Conservation (phyloP, 2,888 invertebrate genomes). For the Volucella inanis region DNA sequence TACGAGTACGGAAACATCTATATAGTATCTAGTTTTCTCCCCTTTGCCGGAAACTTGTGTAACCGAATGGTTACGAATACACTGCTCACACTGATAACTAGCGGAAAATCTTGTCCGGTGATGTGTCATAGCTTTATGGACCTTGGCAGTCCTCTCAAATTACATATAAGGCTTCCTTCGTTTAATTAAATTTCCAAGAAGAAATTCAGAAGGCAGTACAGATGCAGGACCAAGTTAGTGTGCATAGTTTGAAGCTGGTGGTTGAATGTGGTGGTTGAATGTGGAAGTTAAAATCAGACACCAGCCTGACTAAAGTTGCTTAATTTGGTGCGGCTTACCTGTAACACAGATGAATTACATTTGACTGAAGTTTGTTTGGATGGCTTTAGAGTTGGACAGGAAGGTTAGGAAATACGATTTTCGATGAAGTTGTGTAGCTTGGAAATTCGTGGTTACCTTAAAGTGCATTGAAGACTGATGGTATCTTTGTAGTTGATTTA, state of each 20-base stretch:
- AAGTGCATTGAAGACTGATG: too few relatives aligned
- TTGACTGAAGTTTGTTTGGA: conserved; percentile 52
- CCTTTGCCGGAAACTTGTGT: conserved; percentile 9
- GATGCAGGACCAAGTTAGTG: too few relatives aligned
- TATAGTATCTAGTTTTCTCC: background rate
- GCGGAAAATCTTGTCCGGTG: conserved; percentile 4
- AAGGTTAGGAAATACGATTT: background rate
- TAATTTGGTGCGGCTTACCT: conserved; percentile 55
- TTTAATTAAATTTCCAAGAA: conserved; percentile 35
- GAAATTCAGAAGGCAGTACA: conserved; percentile 9
- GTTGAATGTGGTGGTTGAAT: background rate
- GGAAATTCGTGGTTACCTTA: too few relatives aligned
- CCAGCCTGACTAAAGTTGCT: conserved; percentile 36
- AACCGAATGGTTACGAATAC: background rate
- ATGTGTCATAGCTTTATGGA: conserved; percentile 6
- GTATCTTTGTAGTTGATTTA: too few relatives aligned
- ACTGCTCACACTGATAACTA: background rate
- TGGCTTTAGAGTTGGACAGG: conserved; percentile 35
- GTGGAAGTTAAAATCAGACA: background rate
- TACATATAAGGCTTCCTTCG: background rate
- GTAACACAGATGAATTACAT: conserved; percentile 40
- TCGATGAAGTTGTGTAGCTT: background rate
- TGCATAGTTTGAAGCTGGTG: too few relatives aligned
- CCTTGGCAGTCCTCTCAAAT: background rate
- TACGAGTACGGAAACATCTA: conserved; percentile 28